Base-by-base conservation (phyloP, 2,797 vertebrate species). In the Harpagifer antarcticus region DNA sequence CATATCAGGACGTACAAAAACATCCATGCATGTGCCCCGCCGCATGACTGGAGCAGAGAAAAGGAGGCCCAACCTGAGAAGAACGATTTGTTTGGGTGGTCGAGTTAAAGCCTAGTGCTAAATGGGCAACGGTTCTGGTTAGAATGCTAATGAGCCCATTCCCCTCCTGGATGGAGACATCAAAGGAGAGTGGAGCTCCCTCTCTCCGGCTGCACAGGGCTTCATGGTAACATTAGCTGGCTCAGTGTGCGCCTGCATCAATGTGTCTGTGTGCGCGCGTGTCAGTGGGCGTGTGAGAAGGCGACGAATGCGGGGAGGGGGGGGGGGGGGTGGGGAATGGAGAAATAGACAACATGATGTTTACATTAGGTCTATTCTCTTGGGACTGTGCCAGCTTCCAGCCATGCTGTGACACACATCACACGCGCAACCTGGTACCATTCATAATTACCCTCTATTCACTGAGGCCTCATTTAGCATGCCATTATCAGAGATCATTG, bases 401-500 rank as follows among this genome's bases (percentile, higher is more conserved):
- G 87, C 80, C 86, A 74, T 75, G 87, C 83, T 85, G 90, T 89
- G 89, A 91, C 92, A 91, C 89, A 91, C 76, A 86, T 84, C 89
- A 90, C 83, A 90, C n/a, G 31, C 75, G 83, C 88, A 91, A 89
- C 88, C 84, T 77, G 67, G 78, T 81, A 86, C 84, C 66, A 72
- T 81, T 90, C 85, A 87, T 91, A 93, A 94, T 92, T 91, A 92
- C 72, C 85, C 83, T 86, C 88, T 86, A 88, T 91, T 92, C 88
- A 90, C 85, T 86, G 62, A 90, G 80, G 86, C 85, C 85, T 91
- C 74, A 86, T 92, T 95, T 92, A 85, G 86, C 3, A 5, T 80
- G 82, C 84, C 83, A 93, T 93, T 92, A 94, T 91, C 91, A 92
- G 86, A 90, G 85, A 92, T 93, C 90, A 91, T 91, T 91, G 89